Conservation (phyloP, 2,113 vertebrate species). For the Takifugu flavidus region DNA sequence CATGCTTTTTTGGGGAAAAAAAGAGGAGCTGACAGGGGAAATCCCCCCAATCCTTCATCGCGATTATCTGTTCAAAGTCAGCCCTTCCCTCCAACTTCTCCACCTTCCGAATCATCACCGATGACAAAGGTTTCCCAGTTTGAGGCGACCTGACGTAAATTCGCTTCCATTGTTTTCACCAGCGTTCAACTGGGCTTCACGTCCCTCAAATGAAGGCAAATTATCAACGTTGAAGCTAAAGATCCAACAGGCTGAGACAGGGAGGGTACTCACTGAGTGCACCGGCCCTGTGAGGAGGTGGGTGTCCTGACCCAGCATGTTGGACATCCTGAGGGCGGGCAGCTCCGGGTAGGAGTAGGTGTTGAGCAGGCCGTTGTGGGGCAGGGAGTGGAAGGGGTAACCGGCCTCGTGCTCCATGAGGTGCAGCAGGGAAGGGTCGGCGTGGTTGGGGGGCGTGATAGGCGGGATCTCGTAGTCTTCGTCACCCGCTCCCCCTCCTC, state of each 20-base stretch:
- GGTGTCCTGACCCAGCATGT: constrained; percentile 94
- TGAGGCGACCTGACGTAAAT: constrained; percentile 41
- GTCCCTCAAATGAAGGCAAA: not conserved
- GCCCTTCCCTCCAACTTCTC: constrained; percentile 8
- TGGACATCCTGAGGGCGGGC: constrained; percentile 97
- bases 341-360: constrained; percentile 95
- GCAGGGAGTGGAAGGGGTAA: constrained; percentile 93
- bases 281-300: constrained; percentile 94
- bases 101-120: constrained; percentile 46
- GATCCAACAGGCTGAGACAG: constrained; percentile 4
- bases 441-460: constrained; percentile 95
- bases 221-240: not conserved
- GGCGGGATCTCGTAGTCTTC: constrained; percentile 95
- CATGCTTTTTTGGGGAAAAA: constrained; percentile 44
- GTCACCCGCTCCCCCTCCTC: constrained; percentile 59
- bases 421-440: constrained; percentile 91
- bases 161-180: too few species aligned
- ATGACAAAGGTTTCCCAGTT: constrained; percentile 53
- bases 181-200: constrained; percentile 34
- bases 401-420: constrained; percentile 92
- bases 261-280: constrained; percentile 86
- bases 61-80: constrained; percentile 38
- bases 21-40: constrained; percentile 67
- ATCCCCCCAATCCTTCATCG: constrained; percentile 6
- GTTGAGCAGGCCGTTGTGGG: constrained; percentile 93